phyloP scores from a whole-genome alignment of 2,888 invertebrate species.

The Graphium colonna region DNA sequence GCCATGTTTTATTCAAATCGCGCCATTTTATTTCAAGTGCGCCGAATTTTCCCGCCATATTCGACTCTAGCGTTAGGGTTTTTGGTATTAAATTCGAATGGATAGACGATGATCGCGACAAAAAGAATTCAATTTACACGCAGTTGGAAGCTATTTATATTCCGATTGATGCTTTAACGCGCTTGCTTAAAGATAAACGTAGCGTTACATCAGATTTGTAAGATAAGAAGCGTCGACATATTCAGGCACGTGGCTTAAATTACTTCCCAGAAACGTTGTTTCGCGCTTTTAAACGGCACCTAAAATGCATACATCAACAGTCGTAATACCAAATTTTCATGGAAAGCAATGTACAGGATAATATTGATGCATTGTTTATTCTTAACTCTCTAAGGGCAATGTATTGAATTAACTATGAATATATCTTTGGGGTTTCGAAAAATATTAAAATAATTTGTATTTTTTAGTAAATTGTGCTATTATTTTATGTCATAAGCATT shows the following conservation, averaged over 20 bases:
- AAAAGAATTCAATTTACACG: conserved; percentile 14
- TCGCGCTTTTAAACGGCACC: conserved; percentile 9
- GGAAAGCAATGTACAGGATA: neutral
- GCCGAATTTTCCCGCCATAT: neutral
- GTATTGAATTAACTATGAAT: too few relatives aligned
- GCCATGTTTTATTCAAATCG: conserved; percentile 23
- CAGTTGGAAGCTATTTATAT: conserved; percentile 11
- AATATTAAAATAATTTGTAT: too few relatives aligned
- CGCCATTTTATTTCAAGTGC: conserved; percentile 13
- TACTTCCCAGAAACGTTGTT: conserved; percentile 4
- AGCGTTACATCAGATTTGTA: conserved; percentile 8
- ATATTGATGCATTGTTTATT: too few relatives aligned
- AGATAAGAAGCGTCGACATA: conserved; percentile 13
- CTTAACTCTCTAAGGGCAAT: too few relatives aligned
- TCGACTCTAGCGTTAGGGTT: neutral
- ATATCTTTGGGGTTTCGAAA: too few relatives aligned
- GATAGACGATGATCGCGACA: neutral
- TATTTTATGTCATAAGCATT: too few relatives aligned
- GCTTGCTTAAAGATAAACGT: conserved; percentile 8
- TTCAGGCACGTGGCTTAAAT: conserved; percentile 19
- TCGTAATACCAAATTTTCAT: conserved; percentile 6
- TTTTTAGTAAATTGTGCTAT: too few relatives aligned
- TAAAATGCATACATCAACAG: conserved; percentile 4
- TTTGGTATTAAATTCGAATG: neutral
- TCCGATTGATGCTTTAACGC: conserved; percentile 11